A percentile compares a stretch with the other conserved stretches of the same genome.
Conservation (phyloP, 2,113 vertebrate species). For the Meles meles region DNA sequence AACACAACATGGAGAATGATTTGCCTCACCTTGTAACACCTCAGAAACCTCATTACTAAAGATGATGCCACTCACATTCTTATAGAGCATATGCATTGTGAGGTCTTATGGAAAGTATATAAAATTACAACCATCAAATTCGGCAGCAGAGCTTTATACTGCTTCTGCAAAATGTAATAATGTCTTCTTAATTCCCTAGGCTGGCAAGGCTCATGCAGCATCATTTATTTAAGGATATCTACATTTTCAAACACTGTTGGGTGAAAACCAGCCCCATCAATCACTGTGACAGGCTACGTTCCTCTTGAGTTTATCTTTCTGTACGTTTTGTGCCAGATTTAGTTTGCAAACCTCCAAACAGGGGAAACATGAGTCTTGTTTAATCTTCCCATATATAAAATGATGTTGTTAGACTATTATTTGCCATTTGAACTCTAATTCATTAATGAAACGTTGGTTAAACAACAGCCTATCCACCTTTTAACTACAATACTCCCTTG, state of each 20-base stretch:
- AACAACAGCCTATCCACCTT: conserved; percentile 66
- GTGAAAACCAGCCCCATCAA: conserved; percentile 78
- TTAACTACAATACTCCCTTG: conserved; percentile 55
- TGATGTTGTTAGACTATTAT: conserved; percentile 75
- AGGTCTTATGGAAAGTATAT: background rate
- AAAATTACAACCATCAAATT: conserved; percentile 64
- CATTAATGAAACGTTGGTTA: conserved; percentile 74
- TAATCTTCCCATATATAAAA: conserved; percentile 79
- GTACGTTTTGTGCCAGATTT: conserved; percentile 72
- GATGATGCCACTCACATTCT: conserved; percentile 18
- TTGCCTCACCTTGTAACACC: conserved; percentile 6
- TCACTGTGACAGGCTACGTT: conserved; percentile 76
- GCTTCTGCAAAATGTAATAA: conserved; percentile 76
- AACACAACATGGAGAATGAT: background rate
- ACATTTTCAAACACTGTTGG: conserved; percentile 79
- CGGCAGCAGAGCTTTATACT: conserved; percentile 63
- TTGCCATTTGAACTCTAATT: conserved; percentile 55
- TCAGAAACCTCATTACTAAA: conserved; percentile 56
- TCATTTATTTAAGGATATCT: conserved; percentile 81
- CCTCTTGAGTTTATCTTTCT: conserved; percentile 78
- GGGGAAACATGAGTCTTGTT: conserved; percentile 70
- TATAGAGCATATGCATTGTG: background rate
- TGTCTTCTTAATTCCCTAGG: conserved; percentile 73
- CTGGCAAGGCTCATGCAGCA: conserved; percentile 32
- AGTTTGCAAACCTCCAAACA: conserved; percentile 68